These are phyloP conservation scores for Ariopsis seemanni DNA, from an alignment of 2,113 vertebrate species.

Conservation along the genomic window DNA sequence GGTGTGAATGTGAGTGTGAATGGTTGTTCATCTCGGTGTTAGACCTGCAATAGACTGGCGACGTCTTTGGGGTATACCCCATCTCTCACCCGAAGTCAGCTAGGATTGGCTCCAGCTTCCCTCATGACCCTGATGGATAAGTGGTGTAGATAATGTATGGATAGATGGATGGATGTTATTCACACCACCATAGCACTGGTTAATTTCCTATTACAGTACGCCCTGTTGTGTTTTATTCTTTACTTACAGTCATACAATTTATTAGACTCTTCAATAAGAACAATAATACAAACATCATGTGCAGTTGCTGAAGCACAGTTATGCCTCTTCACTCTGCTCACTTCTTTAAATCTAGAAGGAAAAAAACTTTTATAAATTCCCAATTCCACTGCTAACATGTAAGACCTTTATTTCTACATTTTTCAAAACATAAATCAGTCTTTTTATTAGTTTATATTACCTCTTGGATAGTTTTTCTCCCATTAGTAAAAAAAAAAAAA, in stretches of 20 bases:
- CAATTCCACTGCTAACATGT: background rate
- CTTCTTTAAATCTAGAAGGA: background rate
- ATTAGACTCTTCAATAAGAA: background rate
- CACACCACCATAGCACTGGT: too few relatives aligned
- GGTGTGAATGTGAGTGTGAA: too few relatives aligned
- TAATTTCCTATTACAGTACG: too few relatives aligned
- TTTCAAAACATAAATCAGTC: background rate
- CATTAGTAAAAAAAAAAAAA: conserved; percentile 23
- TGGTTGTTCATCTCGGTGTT: too few relatives aligned
- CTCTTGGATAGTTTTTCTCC: background rate
- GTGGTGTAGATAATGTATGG: too few relatives aligned
- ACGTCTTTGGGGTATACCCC: too few relatives aligned
- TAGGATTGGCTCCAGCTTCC: too few relatives aligned
- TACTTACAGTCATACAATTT: background rate
- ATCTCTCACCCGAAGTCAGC: too few relatives aligned
- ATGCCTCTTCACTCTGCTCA: background rate
- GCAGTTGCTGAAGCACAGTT: background rate
- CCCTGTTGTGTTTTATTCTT: background rate
- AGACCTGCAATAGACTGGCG: too few relatives aligned
- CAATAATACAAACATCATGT: background rate
- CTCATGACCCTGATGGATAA: too few relatives aligned
- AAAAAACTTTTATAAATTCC: background rate
- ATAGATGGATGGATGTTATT: too few relatives aligned
- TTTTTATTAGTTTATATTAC: background rate
- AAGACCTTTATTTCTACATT: background rate